These are phyloP conservation scores for Furnarius figulus DNA, from an alignment of 2,113 vertebrate genomes.

Conservation along the genomic window DNA sequence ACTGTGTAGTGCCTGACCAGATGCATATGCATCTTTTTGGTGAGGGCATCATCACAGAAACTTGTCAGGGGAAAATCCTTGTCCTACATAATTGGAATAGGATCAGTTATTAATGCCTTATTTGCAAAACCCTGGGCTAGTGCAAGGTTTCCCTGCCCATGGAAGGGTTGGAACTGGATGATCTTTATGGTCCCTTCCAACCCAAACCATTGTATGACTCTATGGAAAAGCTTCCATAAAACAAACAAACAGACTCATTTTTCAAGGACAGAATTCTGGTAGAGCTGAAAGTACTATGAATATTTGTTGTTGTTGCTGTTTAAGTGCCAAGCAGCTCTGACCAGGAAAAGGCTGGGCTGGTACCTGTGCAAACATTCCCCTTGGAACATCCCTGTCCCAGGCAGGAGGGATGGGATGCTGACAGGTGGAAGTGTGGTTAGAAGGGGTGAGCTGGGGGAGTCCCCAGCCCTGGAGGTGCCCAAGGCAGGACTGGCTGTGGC, in stretches of 20 bases:
- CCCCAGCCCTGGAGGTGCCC: not conserved
- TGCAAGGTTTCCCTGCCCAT: not conserved
- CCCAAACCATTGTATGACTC: fast-evolving
- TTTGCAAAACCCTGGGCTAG: not conserved
- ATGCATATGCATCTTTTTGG: not conserved
- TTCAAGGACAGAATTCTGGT: not conserved
- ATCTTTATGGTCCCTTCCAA: not conserved
- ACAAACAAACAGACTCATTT: not conserved
- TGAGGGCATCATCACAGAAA: not conserved
- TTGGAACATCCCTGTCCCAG: not conserved
- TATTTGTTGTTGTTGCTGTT: not conserved
- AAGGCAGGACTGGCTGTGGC: fast-evolving
- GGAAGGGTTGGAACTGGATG: not conserved
- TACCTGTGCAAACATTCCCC: no score
- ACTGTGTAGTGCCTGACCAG: not conserved
- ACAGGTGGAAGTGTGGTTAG: not conserved
- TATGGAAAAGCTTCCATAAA: not conserved
- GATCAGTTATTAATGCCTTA: not conserved
- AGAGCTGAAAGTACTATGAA: not conserved
- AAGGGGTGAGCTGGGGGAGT: not conserved
- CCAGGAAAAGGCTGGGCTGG: not conserved
- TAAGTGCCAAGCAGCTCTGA: not conserved
- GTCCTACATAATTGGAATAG: not conserved
- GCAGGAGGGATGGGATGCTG: not conserved
- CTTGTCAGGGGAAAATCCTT: not conserved